Evolutionary conservation across 2,888 invertebrate species (phyloP).

Genomic region (Caenorhabditis zanzibari): DNA sequence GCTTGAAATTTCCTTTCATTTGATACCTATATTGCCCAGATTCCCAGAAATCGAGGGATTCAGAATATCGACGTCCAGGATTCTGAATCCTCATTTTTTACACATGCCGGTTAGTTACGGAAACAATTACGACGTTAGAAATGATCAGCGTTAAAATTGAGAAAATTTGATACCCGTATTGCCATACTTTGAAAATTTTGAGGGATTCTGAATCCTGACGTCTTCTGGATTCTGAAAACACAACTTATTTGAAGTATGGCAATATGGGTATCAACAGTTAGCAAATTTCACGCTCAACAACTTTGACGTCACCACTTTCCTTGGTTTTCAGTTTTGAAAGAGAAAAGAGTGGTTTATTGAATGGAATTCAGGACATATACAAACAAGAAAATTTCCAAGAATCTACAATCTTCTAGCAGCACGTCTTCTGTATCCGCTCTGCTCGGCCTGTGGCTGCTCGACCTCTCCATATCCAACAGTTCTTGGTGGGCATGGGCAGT

Average conservation of each 20-base stretch:
- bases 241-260: too few species aligned
- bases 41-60: background rate
- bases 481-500: constrained; percentile 63
- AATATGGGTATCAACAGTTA: too few species aligned
- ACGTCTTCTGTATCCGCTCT: constrained; percentile 52
- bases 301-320: too few species aligned
- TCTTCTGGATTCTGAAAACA: background rate
- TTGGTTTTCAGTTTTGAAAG: too few species aligned
- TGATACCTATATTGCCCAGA: background rate
- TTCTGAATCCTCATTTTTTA: background rate
- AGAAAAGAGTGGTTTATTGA: too few species aligned
- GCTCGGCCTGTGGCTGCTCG: constrained; percentile 43
- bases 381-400: background rate
- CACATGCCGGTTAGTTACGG: constrained; percentile 67
- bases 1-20: background rate
- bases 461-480: constrained; percentile 58
- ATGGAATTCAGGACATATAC: background rate
- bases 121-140: background rate
- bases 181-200: background rate
- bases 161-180: constrained; percentile 4
- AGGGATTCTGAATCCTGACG: constrained; percentile 12
- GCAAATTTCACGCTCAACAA: too few species aligned
- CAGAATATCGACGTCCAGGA: background rate
- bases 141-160: background rate
- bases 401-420: constrained; percentile 49